Percentiles rank a stretch among this genome's conserved stretches.
These are phyloP conservation scores for Sycobia sp. DNA, from an alignment of 1,140 invertebrate genomes.

Conservation along the genomic window DNA sequence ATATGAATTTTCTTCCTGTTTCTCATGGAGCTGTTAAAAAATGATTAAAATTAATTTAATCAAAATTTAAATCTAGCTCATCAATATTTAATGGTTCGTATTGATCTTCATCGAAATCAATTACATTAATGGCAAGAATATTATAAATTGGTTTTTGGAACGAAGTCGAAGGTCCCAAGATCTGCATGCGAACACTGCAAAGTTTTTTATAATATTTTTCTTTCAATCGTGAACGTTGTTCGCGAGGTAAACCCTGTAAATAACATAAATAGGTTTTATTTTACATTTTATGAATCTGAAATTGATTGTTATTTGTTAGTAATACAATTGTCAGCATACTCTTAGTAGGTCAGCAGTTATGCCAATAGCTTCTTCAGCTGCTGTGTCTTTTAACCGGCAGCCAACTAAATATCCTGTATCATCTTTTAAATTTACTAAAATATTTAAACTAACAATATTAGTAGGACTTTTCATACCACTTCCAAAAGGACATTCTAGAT, in stretches of 20 bases:
- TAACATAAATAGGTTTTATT: constrained; percentile 12
- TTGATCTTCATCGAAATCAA: constrained; percentile 27
- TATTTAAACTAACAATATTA: constrained; percentile 47
- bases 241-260: constrained; percentile 44
- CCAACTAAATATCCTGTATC: constrained; percentile 58
- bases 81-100: constrained; percentile 19
- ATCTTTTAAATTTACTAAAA: constrained; percentile 58
- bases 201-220: constrained; percentile 46
- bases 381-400: constrained; percentile 50
- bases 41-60: too few species aligned
- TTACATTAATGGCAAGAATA: constrained; percentile 46
- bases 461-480: constrained; percentile 48
- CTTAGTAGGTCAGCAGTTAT: constrained; percentile 47
- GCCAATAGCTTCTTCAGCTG: constrained; percentile 50
- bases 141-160: constrained; percentile 51
- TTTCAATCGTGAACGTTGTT: constrained; percentile 47
- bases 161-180: constrained; percentile 48
- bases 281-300: constrained; percentile 11
- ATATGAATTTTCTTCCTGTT: too few species aligned
- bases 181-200: constrained; percentile 50
- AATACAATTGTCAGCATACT: constrained; percentile 35
- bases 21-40: too few species aligned
- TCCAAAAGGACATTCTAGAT: constrained; percentile 57
- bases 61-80: constrained; percentile 17
- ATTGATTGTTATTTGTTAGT: not conserved